Base-by-base conservation (phyloP, 2,888 invertebrate species). In the Ypsolopha scabrella region DNA sequence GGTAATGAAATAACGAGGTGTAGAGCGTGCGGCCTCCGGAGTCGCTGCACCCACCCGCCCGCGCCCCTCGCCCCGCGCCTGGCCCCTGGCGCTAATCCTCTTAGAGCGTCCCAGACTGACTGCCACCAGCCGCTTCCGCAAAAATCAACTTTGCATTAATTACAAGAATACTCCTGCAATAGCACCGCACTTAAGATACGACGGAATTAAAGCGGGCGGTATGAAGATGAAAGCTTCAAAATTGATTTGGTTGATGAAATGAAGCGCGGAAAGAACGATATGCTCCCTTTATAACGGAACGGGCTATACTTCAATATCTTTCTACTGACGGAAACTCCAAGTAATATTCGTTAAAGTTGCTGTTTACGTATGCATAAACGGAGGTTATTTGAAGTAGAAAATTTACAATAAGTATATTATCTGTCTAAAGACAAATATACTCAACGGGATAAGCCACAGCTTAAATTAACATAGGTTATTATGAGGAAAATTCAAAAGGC, bases 401-500 rank as follows among this genome's bases (percentile, higher is more conserved):
- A 24, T 24, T 3, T 4, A 24, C 24, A 24, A 24, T 24, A 24
- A 4, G 24, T 24, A 24, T 24, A 45, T 34, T 9, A 45, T 45
- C 24, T 33, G 45, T 63, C 58, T 60, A 59, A 63, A 66, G 68
- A 65, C 65, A 67, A 67, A 65, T 63, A 68, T 60, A 52, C 60
- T 57, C 57, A 51, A 48, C 53, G 62, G 57, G 67, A 69, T 67
- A 60, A 63, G 61, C 59, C 57, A 63, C 58, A 62, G 65, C 65
- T 65, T 50, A 52, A 50, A 51, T 44, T 48, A 48, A 54, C 64
- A 63, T 62, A 70, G 67, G 67, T 65, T 51, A 69, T 69, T 67
- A 69, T 67, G 70, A 73, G 70, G 65, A 72, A 77, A 77, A 78
- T 64, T 67, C 69, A 72, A 72, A 73, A 72, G 62, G 65, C 67